A percentile compares a stretch with the other conserved stretches of the same genome.
These are phyloP conservation scores for Kuschelorhynchus macadamiae DNA, from an alignment of 2,888 invertebrate genomes.

Conservation along the genomic window DNA sequence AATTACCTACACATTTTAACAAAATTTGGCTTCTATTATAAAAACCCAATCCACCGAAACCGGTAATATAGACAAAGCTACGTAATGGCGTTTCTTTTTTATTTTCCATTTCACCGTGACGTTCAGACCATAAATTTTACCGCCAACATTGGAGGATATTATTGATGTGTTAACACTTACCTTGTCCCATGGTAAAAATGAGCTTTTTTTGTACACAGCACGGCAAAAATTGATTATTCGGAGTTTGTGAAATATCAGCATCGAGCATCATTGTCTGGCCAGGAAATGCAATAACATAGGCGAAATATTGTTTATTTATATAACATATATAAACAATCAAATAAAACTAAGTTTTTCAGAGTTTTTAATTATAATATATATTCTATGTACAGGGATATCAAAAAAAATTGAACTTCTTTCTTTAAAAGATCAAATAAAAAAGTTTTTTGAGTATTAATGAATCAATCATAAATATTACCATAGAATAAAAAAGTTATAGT, in stretches of 20 bases:
- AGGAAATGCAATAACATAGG: too few species aligned
- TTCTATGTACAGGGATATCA: too few species aligned
- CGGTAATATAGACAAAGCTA: constrained; percentile 34
- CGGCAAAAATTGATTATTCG: constrained; percentile 30
- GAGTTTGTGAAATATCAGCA: constrained; percentile 1
- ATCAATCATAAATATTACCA: too few species aligned
- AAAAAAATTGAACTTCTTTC: too few species aligned
- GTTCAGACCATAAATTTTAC: constrained; percentile 64
- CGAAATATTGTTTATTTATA: too few species aligned
- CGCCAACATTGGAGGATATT: constrained; percentile 64
- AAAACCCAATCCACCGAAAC: constrained; percentile 29
- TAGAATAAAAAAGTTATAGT: too few species aligned
- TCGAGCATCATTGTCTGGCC: neutral
- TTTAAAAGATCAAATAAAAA: too few species aligned
- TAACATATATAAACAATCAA: too few species aligned
- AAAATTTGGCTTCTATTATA: constrained; percentile 27
- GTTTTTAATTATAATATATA: too few species aligned
- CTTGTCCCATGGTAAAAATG: constrained; percentile 52
- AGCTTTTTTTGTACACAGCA: constrained; percentile 28
- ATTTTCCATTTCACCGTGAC: constrained; percentile 15
- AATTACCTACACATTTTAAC: constrained; percentile 3
- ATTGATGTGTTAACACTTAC: constrained; percentile 65
- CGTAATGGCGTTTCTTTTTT: constrained; percentile 18
- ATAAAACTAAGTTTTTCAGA: too few species aligned
- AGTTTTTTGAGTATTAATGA: too few species aligned